Evolutionary conservation across 2,797 vertebrate species (phyloP), one percentile per base, ranked within the genome.

Genomic region (Eleutherodactylus coqui): DNA sequence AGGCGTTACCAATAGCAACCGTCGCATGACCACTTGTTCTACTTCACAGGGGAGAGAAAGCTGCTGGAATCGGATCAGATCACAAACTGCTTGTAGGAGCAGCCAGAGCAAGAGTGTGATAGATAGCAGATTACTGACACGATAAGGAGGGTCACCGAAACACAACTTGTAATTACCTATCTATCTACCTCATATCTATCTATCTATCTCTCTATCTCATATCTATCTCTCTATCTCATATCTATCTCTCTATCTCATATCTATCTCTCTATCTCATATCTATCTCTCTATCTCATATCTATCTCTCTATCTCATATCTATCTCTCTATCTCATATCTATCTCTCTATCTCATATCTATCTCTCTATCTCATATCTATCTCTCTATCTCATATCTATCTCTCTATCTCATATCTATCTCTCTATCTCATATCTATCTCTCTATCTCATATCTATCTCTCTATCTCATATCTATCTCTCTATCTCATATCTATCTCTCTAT

Each of bases 151-250:
- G 16, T 49, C 14, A 17, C 47, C 4, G 14, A 49, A 49, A 14
- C 14, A 0, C 14, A 49, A 49, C n/a, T n/a, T n/a, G n/a, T n/a
- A n/a, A n/a, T n/a, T 49, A 49, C 17, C 47, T 10, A 67, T 36
- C 14, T 19, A 64, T 64, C 62, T 17, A 62, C 7, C 58, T 62
- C 3, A 58, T 29, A 29, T 62, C 3, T 67, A 34, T 67, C 29
- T 67, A 67, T 67, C 29, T 36, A 67, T 67, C 62, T 67, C 34
- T 67, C 62, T 67, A 67, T 67, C 64, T 64, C 58, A 27, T 14
- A 64, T 32, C n/a, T 34, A 34, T 32, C 60, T 64, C 14, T 64
- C 60, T 64, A 64, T 55, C 53, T 24, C 19, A 55, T 55, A 55
- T 64, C 2, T 32, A 32, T 64, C 58, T 60, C 27, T 55, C 49